Conservation (phyloP, 2,888 invertebrate species). For the Lamellibrachia columna region DNA sequence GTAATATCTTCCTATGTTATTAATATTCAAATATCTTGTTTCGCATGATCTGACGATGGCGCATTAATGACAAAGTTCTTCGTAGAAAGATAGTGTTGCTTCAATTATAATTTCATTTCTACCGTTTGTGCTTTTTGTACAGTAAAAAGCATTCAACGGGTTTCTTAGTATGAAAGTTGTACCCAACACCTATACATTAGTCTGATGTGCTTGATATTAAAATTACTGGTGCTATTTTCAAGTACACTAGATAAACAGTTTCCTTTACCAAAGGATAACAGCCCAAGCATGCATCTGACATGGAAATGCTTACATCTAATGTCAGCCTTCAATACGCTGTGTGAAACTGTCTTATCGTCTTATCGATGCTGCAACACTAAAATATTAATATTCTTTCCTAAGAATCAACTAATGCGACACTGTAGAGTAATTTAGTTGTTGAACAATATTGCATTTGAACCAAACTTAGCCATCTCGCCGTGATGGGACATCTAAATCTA, state of each 20-base stretch:
- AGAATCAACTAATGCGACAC: neutral
- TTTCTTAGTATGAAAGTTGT: neutral
- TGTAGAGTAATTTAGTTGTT: neutral
- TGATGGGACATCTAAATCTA: neutral
- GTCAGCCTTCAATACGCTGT: neutral
- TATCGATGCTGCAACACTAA: neutral
- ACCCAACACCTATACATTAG: neutral
- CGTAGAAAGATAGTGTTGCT: too few relatives aligned
- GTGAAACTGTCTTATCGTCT: neutral
- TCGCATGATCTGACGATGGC: too few relatives aligned
- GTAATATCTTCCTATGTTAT: too few relatives aligned
- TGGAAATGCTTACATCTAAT: neutral
- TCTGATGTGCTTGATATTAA: neutral
- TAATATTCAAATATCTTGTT: too few relatives aligned
- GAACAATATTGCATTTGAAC: neutral
- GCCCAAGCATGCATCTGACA: neutral
- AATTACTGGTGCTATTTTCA: constrained; percentile 1
- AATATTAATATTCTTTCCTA: neutral
- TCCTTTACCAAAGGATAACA: neutral
- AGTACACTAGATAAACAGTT: neutral
- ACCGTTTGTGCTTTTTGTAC: neutral
- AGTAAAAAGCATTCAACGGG: neutral
- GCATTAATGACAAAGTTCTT: too few relatives aligned
- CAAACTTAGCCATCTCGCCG: neutral
- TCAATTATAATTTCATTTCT: neutral